Evolutionary conservation across 2,113 vertebrate species (phyloP).

Genomic region (Cepphus grylle): DNA sequence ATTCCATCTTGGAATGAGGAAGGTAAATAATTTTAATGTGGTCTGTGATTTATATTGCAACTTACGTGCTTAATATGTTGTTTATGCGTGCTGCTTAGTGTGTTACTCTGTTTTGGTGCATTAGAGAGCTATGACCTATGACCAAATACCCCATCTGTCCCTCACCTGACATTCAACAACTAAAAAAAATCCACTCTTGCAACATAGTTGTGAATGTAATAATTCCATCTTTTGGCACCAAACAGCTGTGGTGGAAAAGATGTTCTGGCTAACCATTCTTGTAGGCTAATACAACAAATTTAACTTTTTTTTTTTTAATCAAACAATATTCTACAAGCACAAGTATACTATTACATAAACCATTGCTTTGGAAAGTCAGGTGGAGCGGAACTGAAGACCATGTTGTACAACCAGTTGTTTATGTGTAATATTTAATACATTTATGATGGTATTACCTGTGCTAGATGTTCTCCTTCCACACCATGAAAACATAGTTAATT

Average conservation of each 20-base stretch:
- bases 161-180: neutral
- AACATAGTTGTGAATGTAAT: neutral
- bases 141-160: neutral
- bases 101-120: neutral
- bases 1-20: neutral
- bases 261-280: neutral
- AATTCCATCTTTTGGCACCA: neutral
- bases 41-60: neutral
- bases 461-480: neutral
- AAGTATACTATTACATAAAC: neutral
- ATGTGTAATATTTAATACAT: neutral
- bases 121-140: neutral
- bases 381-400: neutral
- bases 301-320: neutral
- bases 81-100: neutral
- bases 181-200: neutral
- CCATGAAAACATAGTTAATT: neutral
- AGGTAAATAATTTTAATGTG: neutral
- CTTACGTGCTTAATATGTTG: neutral
- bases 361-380: neutral
- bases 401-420: neutral
- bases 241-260: neutral
- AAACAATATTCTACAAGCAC: neutral
- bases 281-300: neutral
- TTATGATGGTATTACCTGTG: neutral